Conservation (phyloP, 1,140 invertebrate species). For the Chymomyza costata region DNA sequence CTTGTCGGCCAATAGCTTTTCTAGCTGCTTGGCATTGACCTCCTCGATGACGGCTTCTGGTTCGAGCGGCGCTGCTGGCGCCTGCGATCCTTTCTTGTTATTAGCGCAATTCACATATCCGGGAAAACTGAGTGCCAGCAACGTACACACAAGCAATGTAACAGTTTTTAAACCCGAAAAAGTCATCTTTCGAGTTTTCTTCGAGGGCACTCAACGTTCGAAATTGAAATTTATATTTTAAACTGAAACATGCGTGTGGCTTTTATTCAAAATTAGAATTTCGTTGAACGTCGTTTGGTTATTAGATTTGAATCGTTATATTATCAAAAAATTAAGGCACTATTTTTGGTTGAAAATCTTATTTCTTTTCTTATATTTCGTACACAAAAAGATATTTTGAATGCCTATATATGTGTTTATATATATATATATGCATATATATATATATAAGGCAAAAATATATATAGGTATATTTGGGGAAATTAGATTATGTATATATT, state of each 20-base stretch:
- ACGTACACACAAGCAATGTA: slow-evolving; percentile 66
- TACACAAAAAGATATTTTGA: slow-evolving; percentile 65
- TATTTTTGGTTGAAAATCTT: slow-evolving; percentile 70
- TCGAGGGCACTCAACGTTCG: slow-evolving; percentile 16
- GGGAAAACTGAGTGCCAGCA: slow-evolving; percentile 74
- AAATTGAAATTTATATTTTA: slow-evolving; percentile 29
- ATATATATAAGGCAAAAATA: slow-evolving; percentile 46
- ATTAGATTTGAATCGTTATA: slow-evolving; percentile 43
- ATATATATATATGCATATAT: slow-evolving; percentile 45
- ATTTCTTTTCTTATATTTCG: slow-evolving; percentile 61
- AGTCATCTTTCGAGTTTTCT: slow-evolving; percentile 58
- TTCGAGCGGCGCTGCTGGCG: slow-evolving; percentile 52
- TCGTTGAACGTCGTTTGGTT: slow-evolving; percentile 31
- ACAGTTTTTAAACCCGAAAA: slow-evolving; percentile 74
- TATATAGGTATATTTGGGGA: slow-evolving; percentile 56
- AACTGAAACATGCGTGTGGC: slow-evolving; percentile 60
- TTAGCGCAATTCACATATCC: slow-evolving; percentile 70
- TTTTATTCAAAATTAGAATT: slow-evolving; percentile 20
- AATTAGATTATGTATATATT: slow-evolving; percentile 57
- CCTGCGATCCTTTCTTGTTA: slow-evolving; percentile 57
- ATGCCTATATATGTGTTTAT: slow-evolving; percentile 18
- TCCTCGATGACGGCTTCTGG: slow-evolving; percentile 90
- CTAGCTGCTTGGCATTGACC: slow-evolving; percentile 92
- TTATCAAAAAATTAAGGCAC: slow-evolving; percentile 46
- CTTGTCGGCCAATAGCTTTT: slow-evolving; percentile 90